Base-by-base conservation (phyloP, 1,140 invertebrate genomes). In the Eubasilissa regina region DNA sequence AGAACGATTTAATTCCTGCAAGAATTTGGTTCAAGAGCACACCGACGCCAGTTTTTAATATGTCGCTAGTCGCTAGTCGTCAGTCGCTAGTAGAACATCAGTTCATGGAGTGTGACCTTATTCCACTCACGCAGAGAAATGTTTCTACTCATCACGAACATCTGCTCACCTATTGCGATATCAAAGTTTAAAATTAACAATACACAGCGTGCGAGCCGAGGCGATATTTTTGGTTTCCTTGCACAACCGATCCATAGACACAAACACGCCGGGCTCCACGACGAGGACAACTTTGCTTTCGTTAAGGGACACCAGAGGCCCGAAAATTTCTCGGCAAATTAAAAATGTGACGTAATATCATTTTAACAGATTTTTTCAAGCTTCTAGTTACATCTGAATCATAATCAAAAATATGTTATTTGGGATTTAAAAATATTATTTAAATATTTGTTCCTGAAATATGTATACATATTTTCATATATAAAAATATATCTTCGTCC, bases 91-190 rank as follows among this genome's bases (percentile, higher is more conserved):
- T 35, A 35, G 25, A 35, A 35, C 25, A 35, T 35, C 6, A 35
- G 25, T 35, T 35, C n/a, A n/a, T 35, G 25, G 25, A 35, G 25
- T 35, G 66, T 51, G 66, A 72, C 66, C 66, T 72, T 72, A 72
- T 72, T 58, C 43, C 12, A 6, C 55, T n/a, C 25, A 19, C 51
- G 55, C n/a, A 60, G 53, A 75, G 72, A 75, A 45, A 58, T 60
- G 48, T 43, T n/a, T 74, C 21, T n/a, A n/a, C n/a, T 13, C 12
- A 3, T n/a, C 48, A 9, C 35, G 53, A n/a, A 44, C 72, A 72
- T 72, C 66, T 72, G 66, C 47, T 72, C 45, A 58, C 48, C 72
- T 25, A 58, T 74, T 74, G 43, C 51, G 72, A 58, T 60, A 60
- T 55, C 55, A 11, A 60, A 13, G 19, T 58, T 75, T 58, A 60